Percentiles rank a stretch among this genome's conserved stretches.
Conservation (phyloP, 2,888 invertebrate species). For the Imbricaverruca yamaguchii region DNA sequence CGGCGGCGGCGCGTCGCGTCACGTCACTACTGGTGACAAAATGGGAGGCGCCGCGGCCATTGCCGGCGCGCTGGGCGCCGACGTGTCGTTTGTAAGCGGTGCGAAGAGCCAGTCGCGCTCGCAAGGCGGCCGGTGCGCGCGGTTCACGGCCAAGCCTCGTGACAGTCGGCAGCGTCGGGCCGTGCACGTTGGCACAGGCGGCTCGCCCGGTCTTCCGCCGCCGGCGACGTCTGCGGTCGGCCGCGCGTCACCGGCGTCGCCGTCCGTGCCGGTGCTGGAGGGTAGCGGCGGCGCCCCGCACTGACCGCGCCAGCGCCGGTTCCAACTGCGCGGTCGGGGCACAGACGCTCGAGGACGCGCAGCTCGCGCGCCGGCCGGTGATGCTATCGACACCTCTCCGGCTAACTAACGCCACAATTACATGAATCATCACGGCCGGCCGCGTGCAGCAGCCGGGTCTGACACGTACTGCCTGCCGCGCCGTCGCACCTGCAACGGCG, state of each 20-base stretch:
- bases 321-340: no score
- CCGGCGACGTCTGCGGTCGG: background rate
- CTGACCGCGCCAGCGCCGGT: no score
- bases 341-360: background rate
- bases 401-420: conserved; percentile 14
- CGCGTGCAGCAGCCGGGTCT: background rate
- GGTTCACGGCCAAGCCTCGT: no score
- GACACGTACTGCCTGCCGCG: background rate
- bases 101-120: background rate
- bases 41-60: background rate
- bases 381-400: background rate
- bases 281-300: background rate
- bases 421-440: conserved; percentile 8
- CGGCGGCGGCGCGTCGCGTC: background rate
- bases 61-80: background rate
- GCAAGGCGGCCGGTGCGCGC: background rate
- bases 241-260: background rate
- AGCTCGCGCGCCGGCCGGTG: background rate
- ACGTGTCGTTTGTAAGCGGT: background rate
- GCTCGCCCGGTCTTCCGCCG: background rate
- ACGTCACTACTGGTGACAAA: background rate
- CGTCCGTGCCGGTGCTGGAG: background rate
- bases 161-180: no score
- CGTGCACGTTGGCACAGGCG: no score
- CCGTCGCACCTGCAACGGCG: background rate